phyloP scores from a whole-genome alignment of 2,888 invertebrate genomes.

The Cerceris ruficornis region DNA sequence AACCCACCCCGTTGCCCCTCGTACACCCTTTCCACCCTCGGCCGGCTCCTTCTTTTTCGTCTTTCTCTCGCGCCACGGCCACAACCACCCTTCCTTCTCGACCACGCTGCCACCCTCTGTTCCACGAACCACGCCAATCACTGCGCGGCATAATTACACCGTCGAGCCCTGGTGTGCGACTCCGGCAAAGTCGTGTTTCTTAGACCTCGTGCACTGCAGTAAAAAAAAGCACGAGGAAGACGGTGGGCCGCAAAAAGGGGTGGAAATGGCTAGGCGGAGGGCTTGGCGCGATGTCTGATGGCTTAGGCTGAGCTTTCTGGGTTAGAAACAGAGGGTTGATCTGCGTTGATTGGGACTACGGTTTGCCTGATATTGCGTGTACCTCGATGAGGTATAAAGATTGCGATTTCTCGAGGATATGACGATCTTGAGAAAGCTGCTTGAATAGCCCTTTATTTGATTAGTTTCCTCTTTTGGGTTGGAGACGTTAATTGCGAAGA shows the following conservation, averaged over 20 bases:
- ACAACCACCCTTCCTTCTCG: conserved; percentile 67
- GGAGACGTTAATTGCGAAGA: too few relatives aligned
- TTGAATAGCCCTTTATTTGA: too few relatives aligned
- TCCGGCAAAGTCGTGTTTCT: conserved; percentile 73
- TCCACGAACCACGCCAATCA: conserved; percentile 81
- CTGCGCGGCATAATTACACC: conserved; percentile 80
- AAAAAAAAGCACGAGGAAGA: conserved; percentile 53
- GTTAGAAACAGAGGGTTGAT: too few relatives aligned
- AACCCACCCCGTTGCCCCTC: conserved; percentile 73
- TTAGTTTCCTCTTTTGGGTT: too few relatives aligned
- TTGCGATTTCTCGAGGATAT: too few relatives aligned
- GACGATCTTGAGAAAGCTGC: too few relatives aligned
- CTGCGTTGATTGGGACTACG: too few relatives aligned
- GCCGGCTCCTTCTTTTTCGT: conserved; percentile 18
- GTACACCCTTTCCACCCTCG: conserved; percentile 47
- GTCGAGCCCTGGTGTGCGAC: conserved; percentile 72
- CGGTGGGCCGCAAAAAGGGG: background rate
- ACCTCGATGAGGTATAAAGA: too few relatives aligned
- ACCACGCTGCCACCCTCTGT: conserved; percentile 73
- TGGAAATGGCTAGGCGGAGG: conserved; percentile 6
- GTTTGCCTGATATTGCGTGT: too few relatives aligned
- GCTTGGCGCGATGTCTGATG: conserved; percentile 5
- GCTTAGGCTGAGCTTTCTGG: background rate
- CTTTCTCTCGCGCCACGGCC: conserved; percentile 46
- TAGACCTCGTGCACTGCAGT: conserved; percentile 71